These are phyloP conservation scores for Eurytoma californica DNA, from an alignment of 2,888 invertebrate species.

Conservation along the genomic window DNA sequence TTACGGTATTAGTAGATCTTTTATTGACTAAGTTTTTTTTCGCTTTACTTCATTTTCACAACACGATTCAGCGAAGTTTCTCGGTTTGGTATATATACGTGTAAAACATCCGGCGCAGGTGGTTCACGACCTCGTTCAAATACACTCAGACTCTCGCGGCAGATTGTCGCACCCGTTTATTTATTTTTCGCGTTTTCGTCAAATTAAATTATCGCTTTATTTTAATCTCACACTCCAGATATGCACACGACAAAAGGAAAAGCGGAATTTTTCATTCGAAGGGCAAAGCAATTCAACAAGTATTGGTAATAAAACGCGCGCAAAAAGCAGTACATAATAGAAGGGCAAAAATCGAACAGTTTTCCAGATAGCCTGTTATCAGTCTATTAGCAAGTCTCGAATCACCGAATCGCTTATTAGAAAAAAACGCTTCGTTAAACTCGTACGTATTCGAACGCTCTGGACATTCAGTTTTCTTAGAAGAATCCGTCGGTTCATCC, in stretches of 20 bases:
- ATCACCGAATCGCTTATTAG: background rate
- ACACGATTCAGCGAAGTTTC: too few relatives aligned
- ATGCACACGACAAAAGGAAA: background rate
- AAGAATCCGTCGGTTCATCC: background rate
- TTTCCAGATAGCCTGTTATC: background rate
- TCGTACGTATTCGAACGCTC: background rate
- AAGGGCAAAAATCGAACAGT: too few relatives aligned
- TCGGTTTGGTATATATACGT: background rate
- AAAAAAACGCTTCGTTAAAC: background rate
- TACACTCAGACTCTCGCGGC: slow-evolving; percentile 16
- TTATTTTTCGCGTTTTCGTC: background rate
- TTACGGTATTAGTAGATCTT: background rate
- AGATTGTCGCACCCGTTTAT: background rate
- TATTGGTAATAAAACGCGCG: too few relatives aligned
- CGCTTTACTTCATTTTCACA: too few relatives aligned
- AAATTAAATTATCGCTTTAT: background rate
- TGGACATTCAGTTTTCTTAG: background rate
- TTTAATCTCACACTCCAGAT: background rate
- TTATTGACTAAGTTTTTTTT: slow-evolving; percentile 21
- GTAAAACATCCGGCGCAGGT: slow-evolving; percentile 23
- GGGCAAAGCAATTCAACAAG: too few relatives aligned
- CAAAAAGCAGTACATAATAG: too few relatives aligned
- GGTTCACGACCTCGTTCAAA: slow-evolving; percentile 10
- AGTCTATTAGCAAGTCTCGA: slow-evolving; percentile 6
- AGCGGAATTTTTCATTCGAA: background rate